Conservation (phyloP, 2,113 vertebrate species). For the Scatophagus argus region DNA sequence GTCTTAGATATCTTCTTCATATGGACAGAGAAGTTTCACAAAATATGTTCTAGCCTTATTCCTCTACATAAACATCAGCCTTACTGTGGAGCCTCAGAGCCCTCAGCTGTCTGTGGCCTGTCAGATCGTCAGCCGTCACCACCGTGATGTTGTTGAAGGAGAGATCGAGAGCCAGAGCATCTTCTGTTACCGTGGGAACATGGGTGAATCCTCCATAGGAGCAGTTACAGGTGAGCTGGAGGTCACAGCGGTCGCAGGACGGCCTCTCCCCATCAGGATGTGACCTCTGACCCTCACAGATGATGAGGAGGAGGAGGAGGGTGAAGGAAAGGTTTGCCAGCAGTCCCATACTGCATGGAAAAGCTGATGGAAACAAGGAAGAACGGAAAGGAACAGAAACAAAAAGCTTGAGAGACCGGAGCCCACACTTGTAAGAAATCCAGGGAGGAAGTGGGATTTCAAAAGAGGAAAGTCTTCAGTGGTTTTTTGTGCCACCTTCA, state of each 20-base stretch:
- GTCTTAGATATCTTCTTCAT: too few relatives aligned
- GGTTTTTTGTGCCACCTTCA: too few relatives aligned
- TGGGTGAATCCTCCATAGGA: conserved; percentile 14
- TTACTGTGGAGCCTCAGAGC: conserved; percentile 59
- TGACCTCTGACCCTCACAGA: conserved; percentile 27
- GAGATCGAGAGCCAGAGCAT: conserved; percentile 54
- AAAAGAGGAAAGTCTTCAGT: too few relatives aligned
- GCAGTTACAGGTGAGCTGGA: conserved; percentile 56
- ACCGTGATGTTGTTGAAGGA: conserved; percentile 61
- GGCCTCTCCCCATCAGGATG: neutral
- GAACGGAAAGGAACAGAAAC: neutral
- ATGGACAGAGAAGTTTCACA: too few relatives aligned
- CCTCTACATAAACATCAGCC: neutral
- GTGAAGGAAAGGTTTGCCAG: rapidly evolving
- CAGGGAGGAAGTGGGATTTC: too few relatives aligned
- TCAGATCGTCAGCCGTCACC: conserved; percentile 46
- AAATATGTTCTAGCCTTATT: neutral
- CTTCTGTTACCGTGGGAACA: conserved; percentile 51
- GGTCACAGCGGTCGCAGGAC: conserved; percentile 51
- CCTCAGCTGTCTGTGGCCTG: rapidly evolving
- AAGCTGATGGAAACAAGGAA: neutral
- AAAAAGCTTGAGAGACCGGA: too few relatives aligned
- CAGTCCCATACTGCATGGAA: conserved; percentile 32
- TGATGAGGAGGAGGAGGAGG: conserved; percentile 22
- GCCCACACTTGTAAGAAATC: too few relatives aligned